A percentile compares a stretch with the other conserved stretches of the same genome.
Conservation (phyloP, 2,797 vertebrate genomes). For the Austrolebias charrua region DNA sequence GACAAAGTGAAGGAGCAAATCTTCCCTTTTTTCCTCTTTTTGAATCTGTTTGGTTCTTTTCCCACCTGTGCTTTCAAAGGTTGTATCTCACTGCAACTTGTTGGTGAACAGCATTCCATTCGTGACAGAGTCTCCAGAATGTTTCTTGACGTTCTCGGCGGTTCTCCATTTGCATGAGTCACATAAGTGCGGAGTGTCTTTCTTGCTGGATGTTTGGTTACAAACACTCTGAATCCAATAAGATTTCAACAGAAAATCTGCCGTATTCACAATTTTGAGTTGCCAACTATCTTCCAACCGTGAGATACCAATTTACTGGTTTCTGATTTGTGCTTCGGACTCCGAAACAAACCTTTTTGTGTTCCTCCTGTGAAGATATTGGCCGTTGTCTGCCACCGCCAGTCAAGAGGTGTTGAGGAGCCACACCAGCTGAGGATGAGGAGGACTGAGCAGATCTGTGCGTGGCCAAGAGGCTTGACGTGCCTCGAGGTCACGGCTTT, state of each 20-base stretch:
- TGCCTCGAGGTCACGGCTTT: slow-evolving; percentile 50
- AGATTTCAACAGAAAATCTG: too few relatives aligned
- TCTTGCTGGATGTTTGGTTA: too few relatives aligned
- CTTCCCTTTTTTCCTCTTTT: slow-evolving; percentile 42
- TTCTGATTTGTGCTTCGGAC: slow-evolving; percentile 2
- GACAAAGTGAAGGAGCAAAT: slow-evolving; percentile 79
- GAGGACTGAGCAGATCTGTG: slow-evolving; percentile 27
- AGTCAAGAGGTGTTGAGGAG: slow-evolving; percentile 71
- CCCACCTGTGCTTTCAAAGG: slow-evolving; percentile 9
- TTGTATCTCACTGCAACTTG: too few relatives aligned
- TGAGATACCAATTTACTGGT: neutral
- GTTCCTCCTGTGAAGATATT: slow-evolving; percentile 38
- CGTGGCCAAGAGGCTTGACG: neutral
- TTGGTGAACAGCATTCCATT: too few relatives aligned
- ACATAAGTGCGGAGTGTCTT: too few relatives aligned
- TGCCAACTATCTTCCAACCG: too few relatives aligned
- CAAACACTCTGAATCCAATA: too few relatives aligned
- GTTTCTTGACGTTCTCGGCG: too few relatives aligned
- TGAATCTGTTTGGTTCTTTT: slow-evolving; percentile 18
- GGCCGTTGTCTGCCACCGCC: slow-evolving; percentile 35
- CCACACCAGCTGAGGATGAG: slow-evolving; percentile 73
- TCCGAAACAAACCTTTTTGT: slow-evolving; percentile 25
- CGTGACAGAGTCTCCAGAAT: too few relatives aligned
- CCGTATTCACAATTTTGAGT: too few relatives aligned
- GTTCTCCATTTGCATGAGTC: too few relatives aligned